These are phyloP conservation scores for Pseudocheirus occidentalis DNA, from an alignment of 2,797 vertebrate species.

Conservation along the genomic window DNA sequence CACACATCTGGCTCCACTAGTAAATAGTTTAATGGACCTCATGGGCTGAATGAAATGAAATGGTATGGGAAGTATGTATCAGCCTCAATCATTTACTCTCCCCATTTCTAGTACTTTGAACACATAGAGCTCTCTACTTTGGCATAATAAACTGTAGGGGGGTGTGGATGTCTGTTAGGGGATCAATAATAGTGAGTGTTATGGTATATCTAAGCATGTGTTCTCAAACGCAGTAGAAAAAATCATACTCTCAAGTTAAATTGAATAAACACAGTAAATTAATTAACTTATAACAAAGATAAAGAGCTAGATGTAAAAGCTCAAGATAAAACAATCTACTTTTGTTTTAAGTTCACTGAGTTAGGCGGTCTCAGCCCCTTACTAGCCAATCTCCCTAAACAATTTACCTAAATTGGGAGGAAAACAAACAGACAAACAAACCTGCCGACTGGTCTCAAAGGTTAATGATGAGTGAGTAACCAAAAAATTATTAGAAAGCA, in stretches of 20 bases:
- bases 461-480: background rate
- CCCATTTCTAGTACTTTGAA: background rate
- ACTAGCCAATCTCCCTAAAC: background rate
- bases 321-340: background rate
- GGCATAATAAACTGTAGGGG: background rate
- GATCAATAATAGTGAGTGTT: background rate
- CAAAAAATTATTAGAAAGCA: background rate
- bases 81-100: background rate
- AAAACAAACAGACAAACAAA: background rate
- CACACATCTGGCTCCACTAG: background rate
- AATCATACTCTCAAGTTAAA: background rate
- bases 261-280: background rate
- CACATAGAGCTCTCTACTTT: background rate
- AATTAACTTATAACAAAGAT: background rate
- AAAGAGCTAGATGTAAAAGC: background rate
- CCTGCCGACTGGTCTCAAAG: background rate
- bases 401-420: background rate
- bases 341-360: background rate
- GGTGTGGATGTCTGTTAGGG: background rate
- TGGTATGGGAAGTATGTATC: background rate
- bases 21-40: background rate
- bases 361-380: background rate
- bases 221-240: background rate
- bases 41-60: background rate
- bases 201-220: background rate